Evolutionary conservation across 37 sponge, comb jelly and placozoan genomes (phyloP).

Genomic region (Ephydatia muelleri): DNA sequence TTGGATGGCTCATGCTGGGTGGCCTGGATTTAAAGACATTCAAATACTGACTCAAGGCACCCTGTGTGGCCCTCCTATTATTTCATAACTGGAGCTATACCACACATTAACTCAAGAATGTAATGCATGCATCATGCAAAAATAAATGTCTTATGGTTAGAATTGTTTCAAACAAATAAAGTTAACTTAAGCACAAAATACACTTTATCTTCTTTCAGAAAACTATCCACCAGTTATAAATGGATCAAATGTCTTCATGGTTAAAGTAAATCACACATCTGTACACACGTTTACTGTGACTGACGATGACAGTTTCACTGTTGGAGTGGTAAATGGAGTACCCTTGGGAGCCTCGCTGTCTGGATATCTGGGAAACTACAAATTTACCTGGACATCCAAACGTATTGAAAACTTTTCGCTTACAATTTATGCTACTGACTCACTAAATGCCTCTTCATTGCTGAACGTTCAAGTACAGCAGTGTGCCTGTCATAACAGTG

Average conservation of each 20-base stretch:
- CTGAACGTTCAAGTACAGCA: slow-evolving; percentile 20
- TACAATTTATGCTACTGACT: slow-evolving; percentile 36
- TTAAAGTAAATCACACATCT: slow-evolving; percentile 15
- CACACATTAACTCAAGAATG: too few species aligned
- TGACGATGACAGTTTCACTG: slow-evolving; percentile 14
- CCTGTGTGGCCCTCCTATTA: too few species aligned
- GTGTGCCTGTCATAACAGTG: slow-evolving; percentile 59
- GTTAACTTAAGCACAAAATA: too few species aligned
- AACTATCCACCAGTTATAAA: slow-evolving; percentile 59
- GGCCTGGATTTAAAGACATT: too few species aligned
- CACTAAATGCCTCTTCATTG: slow-evolving; percentile 3
- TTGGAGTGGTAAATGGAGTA: neutral
- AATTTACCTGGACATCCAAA: slow-evolving; percentile 19
- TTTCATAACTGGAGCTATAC: too few species aligned
- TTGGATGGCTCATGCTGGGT: too few species aligned
- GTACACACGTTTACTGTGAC: slow-evolving; percentile 42
- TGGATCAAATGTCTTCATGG: slow-evolving; percentile 25
- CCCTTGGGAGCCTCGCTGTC: neutral
- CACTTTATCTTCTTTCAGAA: slow-evolving; percentile 6
- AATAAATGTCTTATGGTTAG: neutral
- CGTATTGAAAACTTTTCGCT: neutral
- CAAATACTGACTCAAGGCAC: too few species aligned
- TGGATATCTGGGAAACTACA: slow-evolving; percentile 6
- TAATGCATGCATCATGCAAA: too few species aligned
- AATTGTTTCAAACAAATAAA: too few species aligned